Percentiles rank a stretch among this genome's conserved stretches.
Conservation (phyloP, 2,888 invertebrate genomes). For the Scaptomyza flava region DNA sequence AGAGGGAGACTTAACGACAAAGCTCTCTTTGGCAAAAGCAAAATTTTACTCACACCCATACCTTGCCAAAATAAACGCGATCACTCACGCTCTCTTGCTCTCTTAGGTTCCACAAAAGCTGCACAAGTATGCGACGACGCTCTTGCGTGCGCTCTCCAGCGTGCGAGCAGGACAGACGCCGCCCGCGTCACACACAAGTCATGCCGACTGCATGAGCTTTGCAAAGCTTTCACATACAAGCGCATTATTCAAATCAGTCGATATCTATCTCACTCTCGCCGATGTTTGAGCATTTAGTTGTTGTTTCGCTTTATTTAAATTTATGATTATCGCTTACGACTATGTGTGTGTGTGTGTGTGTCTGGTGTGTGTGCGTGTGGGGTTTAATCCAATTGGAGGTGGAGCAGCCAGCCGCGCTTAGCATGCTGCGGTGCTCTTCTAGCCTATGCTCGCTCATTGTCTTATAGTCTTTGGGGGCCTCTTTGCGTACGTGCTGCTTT, state of each 20-base stretch:
- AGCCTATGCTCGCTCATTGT: conserved; percentile 33
- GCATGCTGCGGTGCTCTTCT: conserved; percentile 63
- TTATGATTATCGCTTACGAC: conserved; percentile 64
- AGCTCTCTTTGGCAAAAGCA: conserved; percentile 42
- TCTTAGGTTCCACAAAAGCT: conserved; percentile 75
- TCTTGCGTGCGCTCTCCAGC: conserved; percentile 52
- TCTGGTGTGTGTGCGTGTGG: conserved; percentile 11
- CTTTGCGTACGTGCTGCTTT: conserved; percentile 32
- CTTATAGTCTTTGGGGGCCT: conserved; percentile 24
- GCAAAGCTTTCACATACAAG: conserved; percentile 28
- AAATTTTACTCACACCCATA: conserved; percentile 14
- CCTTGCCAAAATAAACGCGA: neutral
- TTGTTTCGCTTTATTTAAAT: conserved; percentile 68
- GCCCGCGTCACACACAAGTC: conserved; percentile 23
- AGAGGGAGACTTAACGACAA: conserved; percentile 18
- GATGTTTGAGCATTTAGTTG: neutral
- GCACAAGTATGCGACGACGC: conserved; percentile 37
- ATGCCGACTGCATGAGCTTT: conserved; percentile 12
- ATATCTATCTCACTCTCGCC: conserved; percentile 46
- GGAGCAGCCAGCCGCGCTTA: conserved; percentile 63
- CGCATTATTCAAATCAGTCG: conserved; percentile 66
- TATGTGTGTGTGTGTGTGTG: conserved; percentile 11
- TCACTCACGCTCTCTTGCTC: conserved; percentile 41
- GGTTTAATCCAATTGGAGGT: conserved; percentile 77
- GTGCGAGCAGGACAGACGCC: conserved; percentile 57